Evolutionary conservation across 2,113 vertebrate species (phyloP).

Genomic region (Calypte anna): DNA sequence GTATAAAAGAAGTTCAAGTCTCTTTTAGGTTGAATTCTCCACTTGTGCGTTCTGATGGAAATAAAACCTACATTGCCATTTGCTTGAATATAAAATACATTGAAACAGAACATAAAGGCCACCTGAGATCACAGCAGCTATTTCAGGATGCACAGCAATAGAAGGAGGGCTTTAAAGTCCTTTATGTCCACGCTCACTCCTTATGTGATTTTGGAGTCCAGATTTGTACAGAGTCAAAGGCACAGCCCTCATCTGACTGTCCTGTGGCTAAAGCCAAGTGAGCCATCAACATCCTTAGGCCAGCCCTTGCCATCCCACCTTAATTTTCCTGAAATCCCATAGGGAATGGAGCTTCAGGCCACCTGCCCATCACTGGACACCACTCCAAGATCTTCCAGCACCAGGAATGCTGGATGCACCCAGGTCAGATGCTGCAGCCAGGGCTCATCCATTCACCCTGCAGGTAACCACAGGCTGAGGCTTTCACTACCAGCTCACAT

Average conservation of each 20-base stretch:
- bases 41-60: not conserved
- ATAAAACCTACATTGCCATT: not conserved
- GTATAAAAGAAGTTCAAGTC: not conserved
- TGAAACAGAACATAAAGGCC: not conserved
- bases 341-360: accelerated
- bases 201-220: not conserved
- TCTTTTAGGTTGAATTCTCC: not conserved
- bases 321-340: not conserved
- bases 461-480: accelerated
- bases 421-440: not conserved
- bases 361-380: not conserved
- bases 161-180: not conserved
- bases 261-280: not conserved
- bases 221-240: not conserved
- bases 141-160: not conserved
- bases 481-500: not conserved
- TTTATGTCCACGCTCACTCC: not conserved
- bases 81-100: not conserved
- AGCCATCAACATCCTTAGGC: accelerated
- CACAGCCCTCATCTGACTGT: not conserved
- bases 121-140: not conserved
- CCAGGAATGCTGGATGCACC: not conserved
- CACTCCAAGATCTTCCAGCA: not conserved
- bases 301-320: not conserved
- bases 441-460: not conserved